Evolutionary conservation across 2,113 vertebrate genomes (phyloP), one percentile per base, ranked within the genome.

Genomic region (Suricata suricatta): DNA sequence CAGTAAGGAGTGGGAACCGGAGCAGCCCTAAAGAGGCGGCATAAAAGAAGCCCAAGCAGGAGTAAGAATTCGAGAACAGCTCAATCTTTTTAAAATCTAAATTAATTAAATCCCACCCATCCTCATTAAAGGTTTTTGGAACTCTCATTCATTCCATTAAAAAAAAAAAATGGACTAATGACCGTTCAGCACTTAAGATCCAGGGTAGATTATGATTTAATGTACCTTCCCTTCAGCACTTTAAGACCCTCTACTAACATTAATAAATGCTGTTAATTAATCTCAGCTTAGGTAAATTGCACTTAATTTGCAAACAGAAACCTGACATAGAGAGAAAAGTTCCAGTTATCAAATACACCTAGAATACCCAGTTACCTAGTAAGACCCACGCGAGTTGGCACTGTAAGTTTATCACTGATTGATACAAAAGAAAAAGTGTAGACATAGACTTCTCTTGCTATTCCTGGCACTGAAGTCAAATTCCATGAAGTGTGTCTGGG

Each of bases 281-380:
- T 81, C 80, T 77, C 50, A 64, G n/a, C 76, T 94, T 92, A 77
- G 50, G 41, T 57, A 77, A 97, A 27, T 90, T 47, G 97, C 17
- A 96, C 63, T 94, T 81, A 88, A 95, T 88, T 88, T 93, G 44
- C 63, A 82, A 90, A 90, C 52, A 77, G 97, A 85, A 95, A 96
- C 29, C 63, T 35, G 15, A 90, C 31, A 77, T 15, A 57, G 82
- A 97, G 77, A 97, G 38, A 79, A 9, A 8, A 14, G 15, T 6
- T 64, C 16, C n/a, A n/a, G n/a, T 80, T 52, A 23, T 41, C 8
- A 90, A 60, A 76, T 47, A 11, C 8, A 52, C 12, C 64, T 27
- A 47, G 83, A 82, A 41, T 31, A 66, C 15, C 25, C 12, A n/a
- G 54, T 44, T 50, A 50, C 33, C 23, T 47, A 63, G 23, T 6